Base-by-base conservation (phyloP, 2,113 vertebrate species). In the Euleptes europaea region DNA sequence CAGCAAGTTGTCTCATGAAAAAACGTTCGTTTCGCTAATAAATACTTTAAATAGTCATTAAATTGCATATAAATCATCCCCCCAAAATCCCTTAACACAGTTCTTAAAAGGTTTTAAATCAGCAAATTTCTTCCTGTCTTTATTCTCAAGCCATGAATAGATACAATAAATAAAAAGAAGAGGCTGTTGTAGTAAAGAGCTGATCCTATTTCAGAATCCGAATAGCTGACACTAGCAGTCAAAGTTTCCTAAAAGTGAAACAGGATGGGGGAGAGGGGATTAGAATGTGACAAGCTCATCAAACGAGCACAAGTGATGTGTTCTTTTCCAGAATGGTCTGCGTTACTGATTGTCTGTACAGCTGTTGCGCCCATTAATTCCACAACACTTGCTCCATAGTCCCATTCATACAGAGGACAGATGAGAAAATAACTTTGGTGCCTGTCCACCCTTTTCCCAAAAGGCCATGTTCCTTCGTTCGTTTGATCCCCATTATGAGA, bases 251-350 rank as follows among this genome's bases (percentile, higher is more conserved):
- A 97, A 97, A 97, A 97, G 96, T 97, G 97, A 97, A 97, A 97
- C 96, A 97, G 97, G 96, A 97, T 96, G 95, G 96, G 60, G 96
- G 94, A 85, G 93, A 94, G 90, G 60, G 96, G 97, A 97, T 98
- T 98, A 98, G 97, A 98, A 98, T 97, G 97, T 98, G 98, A 98
- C 98, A 98, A 97, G 97, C 97, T 98, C 97, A 97, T 98, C 97
- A 98, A 97, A 98, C 93, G 95, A 97, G 98, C 97, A 97, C 97
- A 95, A 98, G 97, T 97, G 97, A 98, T 97, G 97, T 97, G 96
- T 98, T 97, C 97, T 98, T 98, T 63, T 98, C 98, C 97, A 98
- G 98, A 99, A 97, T 94, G 89, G 96, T 96, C 97, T 97, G 96
- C 94, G 94, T 97, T 93, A 95, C 93, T 95, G 96, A 97, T 96